These are phyloP conservation scores for Agrotis segetum DNA, from an alignment of 2,888 invertebrate genomes.

Conservation along the genomic window DNA sequence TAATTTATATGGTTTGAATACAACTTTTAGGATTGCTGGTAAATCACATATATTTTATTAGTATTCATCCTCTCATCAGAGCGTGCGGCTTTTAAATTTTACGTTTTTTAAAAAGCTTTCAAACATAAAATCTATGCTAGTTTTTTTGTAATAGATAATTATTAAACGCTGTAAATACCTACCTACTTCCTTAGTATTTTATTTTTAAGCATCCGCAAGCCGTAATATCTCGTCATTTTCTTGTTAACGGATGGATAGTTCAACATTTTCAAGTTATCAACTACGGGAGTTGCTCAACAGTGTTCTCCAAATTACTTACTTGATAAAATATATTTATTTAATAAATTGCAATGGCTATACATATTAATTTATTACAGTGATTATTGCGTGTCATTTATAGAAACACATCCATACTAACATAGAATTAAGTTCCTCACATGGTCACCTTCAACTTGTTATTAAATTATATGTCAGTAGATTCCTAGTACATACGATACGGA, in stretches of 20 bases:
- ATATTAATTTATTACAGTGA: too few species aligned
- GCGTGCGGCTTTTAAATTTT: not conserved
- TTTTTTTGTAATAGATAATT: not conserved
- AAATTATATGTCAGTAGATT: constrained; percentile 24
- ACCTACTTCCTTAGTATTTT: too few species aligned
- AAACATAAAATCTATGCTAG: too few species aligned
- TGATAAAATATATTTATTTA: too few species aligned
- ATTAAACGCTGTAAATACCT: too few species aligned
- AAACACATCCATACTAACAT: constrained; percentile 2
- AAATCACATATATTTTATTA: not conserved
- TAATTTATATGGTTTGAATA: too few species aligned
- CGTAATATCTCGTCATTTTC: not conserved
- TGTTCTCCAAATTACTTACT: too few species aligned
- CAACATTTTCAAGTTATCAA: not conserved
- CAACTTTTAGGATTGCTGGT: constrained; percentile 26
- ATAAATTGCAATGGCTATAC: too few species aligned
- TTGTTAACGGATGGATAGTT: not conserved
- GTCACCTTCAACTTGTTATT: constrained; percentile 55
- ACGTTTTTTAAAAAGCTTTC: too few species aligned
- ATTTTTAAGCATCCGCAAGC: not conserved
- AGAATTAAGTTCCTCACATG: constrained; percentile 13
- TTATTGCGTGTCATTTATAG: not conserved
- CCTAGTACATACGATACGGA: constrained; percentile 12
- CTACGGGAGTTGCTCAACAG: not conserved
- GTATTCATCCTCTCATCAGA: not conserved